A percentile compares a stretch with the other conserved stretches of the same genome.
phyloP scores from a whole-genome alignment of 2,113 vertebrate species.

The Halichoeres trimaculatus region DNA sequence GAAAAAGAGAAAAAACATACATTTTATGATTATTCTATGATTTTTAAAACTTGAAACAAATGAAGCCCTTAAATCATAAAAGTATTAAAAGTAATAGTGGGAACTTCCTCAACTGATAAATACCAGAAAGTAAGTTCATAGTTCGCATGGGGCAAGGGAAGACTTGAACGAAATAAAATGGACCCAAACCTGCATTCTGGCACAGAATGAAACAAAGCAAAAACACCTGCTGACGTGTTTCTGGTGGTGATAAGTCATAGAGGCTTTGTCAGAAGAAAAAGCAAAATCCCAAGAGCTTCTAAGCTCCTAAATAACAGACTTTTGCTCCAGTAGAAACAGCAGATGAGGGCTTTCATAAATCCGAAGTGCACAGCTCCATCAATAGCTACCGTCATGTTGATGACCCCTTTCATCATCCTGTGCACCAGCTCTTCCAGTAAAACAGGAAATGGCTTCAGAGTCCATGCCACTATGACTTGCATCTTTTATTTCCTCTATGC shows the following conservation, averaged over 20 bases:
- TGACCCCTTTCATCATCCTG: constrained; percentile 52
- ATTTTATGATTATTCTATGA: no score
- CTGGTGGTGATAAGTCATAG: constrained; percentile 59
- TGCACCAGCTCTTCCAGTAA: constrained; percentile 33
- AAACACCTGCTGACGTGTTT: constrained; percentile 62
- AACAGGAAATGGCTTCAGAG: constrained; percentile 35
- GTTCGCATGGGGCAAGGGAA: background rate
- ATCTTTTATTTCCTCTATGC: background rate
- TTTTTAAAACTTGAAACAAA: constrained; percentile 37
- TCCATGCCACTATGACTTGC: constrained; percentile 8
- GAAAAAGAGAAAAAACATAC: constrained; percentile 19
- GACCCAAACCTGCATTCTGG: constrained; percentile 11
- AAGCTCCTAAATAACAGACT: constrained; percentile 56
- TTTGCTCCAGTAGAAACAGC: constrained; percentile 57
- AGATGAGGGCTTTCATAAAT: constrained; percentile 57
- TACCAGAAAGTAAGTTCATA: constrained; percentile 4
- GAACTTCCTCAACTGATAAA: background rate
- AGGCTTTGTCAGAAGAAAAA: constrained; percentile 55
- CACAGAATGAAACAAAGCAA: constrained; percentile 51
- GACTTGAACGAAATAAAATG: constrained; percentile 11
- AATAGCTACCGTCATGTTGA: constrained; percentile 45
- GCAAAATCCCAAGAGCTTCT: constrained; percentile 33
- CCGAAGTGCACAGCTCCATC: constrained; percentile 38
- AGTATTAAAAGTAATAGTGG: constrained; percentile 1
- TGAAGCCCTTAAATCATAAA: background rate